Base-by-base conservation (phyloP, 2,888 invertebrate species). In the Macropis europaea region DNA sequence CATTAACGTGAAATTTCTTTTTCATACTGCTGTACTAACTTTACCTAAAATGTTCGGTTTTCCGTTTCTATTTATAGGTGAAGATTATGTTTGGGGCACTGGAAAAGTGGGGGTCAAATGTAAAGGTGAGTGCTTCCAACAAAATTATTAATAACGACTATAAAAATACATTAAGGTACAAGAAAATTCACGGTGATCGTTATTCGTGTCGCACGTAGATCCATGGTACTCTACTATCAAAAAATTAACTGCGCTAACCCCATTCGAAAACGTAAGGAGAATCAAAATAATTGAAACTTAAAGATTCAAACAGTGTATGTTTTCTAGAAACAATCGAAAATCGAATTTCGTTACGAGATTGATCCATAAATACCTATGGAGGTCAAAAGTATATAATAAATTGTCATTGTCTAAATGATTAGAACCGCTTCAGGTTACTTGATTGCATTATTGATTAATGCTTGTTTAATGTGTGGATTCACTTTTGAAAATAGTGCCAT, bases 31-130 rank as follows among this genome's bases (percentile, higher is more conserved):
- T 13, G n/a, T 40, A 6, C 34, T 3, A 50, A 34, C 11, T 38
- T 42, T 9, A n/a, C 3, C 2, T 4, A 13, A 28, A 32, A 32
- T 22, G 28, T 42, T 42, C 32, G 26, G 43, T 24, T 61, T 53
- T 70, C 59, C 52, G 60, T 75, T 62, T 79, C 43, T 74, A 79
- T 62, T 88, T 89, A 11, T 81, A 93, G 93, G 93, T 89, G 91
- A 92, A 87, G 93, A 93, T 88, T 93, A 92, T 84, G 93, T 93
- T 78, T 93, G 93, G 93, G 93, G 93, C 52, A 90, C 91, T 64
- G 92, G 93, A 62, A 91, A 90, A 86, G 91, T 92, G 71, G 93
- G 93, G 54, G 90, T 91, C 69, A 91, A 92, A 88, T 93, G 93
- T 87, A 92, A 92, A 91, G 92, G 93, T 93, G 90, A 91, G 91